Base-by-base conservation (phyloP, 2,797 vertebrate genomes). In the Smutsia gigantea region DNA sequence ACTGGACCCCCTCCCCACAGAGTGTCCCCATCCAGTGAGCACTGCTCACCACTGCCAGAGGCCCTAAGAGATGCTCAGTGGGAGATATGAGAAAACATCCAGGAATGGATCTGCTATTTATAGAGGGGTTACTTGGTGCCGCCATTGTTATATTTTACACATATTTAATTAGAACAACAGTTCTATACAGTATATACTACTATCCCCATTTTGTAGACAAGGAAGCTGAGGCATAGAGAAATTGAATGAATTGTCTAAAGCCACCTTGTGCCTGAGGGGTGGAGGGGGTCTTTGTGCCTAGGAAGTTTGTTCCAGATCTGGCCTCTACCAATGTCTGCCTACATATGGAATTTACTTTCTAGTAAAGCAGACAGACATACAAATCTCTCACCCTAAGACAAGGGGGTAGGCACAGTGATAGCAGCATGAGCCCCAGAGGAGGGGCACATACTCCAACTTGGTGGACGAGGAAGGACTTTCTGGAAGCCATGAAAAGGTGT, bases 1-100 rank as follows among this genome's bases (percentile, higher is more conserved):
- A 15, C 27, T 5, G 15, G 21, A 17, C 1, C 9, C 7, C 23
- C 4, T 34, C 18, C 31, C 18, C 51, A 10, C 1, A 5, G 27
- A 57, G 17, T n/a, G 13, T 57, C 17, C 21, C 27, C 14, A 10
- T 23, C 63, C 39, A 8, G 2, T 0, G 12, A 84, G 17, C 8
- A 39, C n/a, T 19, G 11, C 14, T n/a, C n/a, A 42, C 8, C 3
- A 5, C 12, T n/a, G 12, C 51, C 46, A 31, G 21, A 9, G 25
- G 21, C 69, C 10, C 37, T 7, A 19, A 11, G 17, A 37, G 53
- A 46, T 9, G 63, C 14, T 39, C 13, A 7, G 13, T 21, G 19
- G 12, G 17, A 53, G 34, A 3, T 7, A 8, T 66, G 19, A 78
- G 55, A 78, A 57, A 77, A 71, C 6, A 68, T 15, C 13, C 8